Percentiles rank a stretch among this genome's conserved stretches.
These are phyloP conservation scores for Pollenia angustigena DNA, from an alignment of 2,888 invertebrate species.

Conservation along the genomic window DNA sequence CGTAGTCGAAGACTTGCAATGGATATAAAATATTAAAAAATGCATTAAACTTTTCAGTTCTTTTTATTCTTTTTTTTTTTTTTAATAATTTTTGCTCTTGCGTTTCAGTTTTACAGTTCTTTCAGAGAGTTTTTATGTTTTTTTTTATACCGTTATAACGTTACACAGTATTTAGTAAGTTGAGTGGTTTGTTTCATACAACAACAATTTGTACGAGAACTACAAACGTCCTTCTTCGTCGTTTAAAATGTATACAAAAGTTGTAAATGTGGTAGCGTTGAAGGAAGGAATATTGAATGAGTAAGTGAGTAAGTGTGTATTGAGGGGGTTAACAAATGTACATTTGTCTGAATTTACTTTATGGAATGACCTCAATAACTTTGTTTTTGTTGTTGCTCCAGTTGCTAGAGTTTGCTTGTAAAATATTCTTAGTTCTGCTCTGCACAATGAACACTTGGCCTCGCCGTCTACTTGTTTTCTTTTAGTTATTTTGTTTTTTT, in stretches of 20 bases:
- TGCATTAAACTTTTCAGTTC: conserved; percentile 22
- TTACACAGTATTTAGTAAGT: neutral
- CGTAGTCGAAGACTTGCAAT: neutral
- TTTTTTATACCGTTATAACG: neutral
- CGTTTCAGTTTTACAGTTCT: neutral
- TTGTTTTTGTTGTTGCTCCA: neutral
- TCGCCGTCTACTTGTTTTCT: conserved; percentile 20
- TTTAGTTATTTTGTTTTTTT: neutral
- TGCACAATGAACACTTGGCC: conserved; percentile 17
- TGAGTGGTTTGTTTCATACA: neutral
- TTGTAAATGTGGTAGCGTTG: neutral
- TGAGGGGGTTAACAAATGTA: neutral
- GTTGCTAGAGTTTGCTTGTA: neutral
- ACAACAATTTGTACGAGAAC: neutral
- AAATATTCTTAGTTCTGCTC: neutral
- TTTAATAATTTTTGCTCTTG: neutral
- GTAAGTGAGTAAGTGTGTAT: neutral
- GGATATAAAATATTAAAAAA: conserved; percentile 13
- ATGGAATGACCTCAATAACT: conserved; percentile 35
- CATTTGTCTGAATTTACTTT: conserved; percentile 1
- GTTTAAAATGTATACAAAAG: neutral
- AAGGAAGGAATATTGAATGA: neutral
- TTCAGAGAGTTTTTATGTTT: neutral
- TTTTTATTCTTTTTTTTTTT: neutral
- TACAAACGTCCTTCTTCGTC: neutral